These are phyloP conservation scores for Chelonoidis abingdonii DNA, from an alignment of 2,113 vertebrate species.

Conservation along the genomic window DNA sequence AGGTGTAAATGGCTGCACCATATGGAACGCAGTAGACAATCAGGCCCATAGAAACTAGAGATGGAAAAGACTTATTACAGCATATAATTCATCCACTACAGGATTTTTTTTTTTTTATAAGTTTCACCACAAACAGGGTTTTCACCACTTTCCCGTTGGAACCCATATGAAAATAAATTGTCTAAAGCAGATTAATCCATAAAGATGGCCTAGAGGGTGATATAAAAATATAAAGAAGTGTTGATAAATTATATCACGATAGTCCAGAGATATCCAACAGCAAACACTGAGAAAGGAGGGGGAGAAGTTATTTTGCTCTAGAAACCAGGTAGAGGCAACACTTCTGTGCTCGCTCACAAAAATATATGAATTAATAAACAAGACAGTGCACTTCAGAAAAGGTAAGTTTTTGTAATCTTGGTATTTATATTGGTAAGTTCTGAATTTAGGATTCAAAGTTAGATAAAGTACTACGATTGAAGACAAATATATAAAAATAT, in stretches of 20 bases:
- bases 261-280: neutral
- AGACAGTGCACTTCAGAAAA: neutral
- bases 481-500: neutral
- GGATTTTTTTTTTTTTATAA: neutral
- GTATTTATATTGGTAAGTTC: neutral
- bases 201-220: neutral
- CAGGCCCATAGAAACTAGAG: neutral
- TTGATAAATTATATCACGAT: neutral
- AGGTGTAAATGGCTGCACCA: neutral
- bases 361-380: neutral
- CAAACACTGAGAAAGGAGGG: neutral
- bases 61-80: neutral
- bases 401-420: neutral
- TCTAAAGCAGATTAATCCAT: neutral
- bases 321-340: neutral
- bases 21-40: neutral
- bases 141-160: neutral
- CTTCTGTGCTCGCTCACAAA: neutral
- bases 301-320: neutral
- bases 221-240: neutral
- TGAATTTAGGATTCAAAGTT: neutral
- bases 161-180: neutral
- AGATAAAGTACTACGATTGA: neutral
- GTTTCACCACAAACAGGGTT: neutral
- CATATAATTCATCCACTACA: neutral